These are phyloP conservation scores for Cremastinae sp. DNA, from an alignment of 2,888 invertebrate species.

Conservation along the genomic window DNA sequence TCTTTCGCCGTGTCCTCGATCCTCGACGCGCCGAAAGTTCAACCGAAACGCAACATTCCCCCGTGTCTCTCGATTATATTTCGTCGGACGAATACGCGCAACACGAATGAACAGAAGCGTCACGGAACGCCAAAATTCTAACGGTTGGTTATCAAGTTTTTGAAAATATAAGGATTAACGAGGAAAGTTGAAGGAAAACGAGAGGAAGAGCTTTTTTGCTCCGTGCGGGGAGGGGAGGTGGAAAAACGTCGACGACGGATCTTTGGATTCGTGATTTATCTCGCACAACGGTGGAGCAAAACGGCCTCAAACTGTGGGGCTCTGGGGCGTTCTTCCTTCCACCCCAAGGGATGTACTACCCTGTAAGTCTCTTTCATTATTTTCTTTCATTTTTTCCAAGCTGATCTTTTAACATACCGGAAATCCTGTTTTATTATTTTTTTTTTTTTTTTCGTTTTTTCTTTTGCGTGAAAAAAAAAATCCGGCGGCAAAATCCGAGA, in stretches of 20 bases:
- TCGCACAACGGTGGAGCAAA: conserved; percentile 80
- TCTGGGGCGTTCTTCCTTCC: conserved; percentile 97
- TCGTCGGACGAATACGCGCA: too few species aligned
- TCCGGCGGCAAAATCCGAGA: conserved; percentile 17
- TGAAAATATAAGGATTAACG: conserved; percentile 15
- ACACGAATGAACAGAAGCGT: too few species aligned
- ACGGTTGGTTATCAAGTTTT: too few species aligned
- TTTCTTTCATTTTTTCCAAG: conserved; percentile 8
- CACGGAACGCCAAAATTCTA: too few species aligned
- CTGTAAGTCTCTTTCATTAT: conserved; percentile 85
- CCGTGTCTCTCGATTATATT: conserved; percentile 1
- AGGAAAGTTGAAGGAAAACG: conserved; percentile 29
- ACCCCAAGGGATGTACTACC: conserved; percentile 98
- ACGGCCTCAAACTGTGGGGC: conserved; percentile 98
- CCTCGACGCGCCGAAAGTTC: too few species aligned
- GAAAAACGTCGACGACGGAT: conserved; percentile 59
- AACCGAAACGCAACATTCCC: too few species aligned
- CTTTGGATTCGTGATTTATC: conserved; percentile 71
- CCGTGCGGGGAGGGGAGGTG: conserved; percentile 34
- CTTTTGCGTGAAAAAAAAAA: not conserved
- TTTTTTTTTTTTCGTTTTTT: conserved; percentile 10
- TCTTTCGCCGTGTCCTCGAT: not conserved
- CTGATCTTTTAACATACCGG: not conserved
- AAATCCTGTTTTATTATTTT: not conserved
- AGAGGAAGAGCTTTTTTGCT: conserved; percentile 19